A percentile compares a stretch with the other conserved stretches of the same genome.
Conservation (phyloP, 1,140 invertebrate genomes). For the Drosophila watanabei region DNA sequence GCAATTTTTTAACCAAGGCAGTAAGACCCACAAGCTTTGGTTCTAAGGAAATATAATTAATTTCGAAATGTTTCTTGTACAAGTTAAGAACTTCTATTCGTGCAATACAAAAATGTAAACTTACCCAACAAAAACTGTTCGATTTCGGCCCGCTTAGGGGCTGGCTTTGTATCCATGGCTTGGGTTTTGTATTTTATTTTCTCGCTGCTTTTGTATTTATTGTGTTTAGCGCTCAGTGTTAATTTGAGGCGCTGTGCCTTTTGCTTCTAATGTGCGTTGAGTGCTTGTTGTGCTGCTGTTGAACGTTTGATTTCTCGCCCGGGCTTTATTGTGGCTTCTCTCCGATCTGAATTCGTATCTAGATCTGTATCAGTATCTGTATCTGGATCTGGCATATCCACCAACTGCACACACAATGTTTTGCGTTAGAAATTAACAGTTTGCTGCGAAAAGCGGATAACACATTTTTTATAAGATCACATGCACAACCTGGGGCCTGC, state of each 20-base stretch:
- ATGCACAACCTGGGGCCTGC: constrained; percentile 53
- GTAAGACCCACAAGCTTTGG: too few species aligned
- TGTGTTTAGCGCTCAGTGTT: constrained; percentile 47
- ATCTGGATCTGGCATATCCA: constrained; percentile 61
- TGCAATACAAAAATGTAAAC: constrained; percentile 20
- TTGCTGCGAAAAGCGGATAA: constrained; percentile 68
- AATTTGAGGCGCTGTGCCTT: constrained; percentile 59
- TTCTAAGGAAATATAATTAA: background rate
- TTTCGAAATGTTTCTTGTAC: background rate
- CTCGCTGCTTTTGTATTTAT: constrained; percentile 24
- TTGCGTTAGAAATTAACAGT: constrained; percentile 72
- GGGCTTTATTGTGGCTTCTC: constrained; percentile 59
- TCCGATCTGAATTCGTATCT: constrained; percentile 30
- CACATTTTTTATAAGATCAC: constrained; percentile 72
- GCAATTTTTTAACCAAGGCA: too few species aligned
- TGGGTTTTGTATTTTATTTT: constrained; percentile 20
- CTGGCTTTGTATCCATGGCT: constrained; percentile 63
- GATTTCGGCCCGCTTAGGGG: constrained; percentile 65
- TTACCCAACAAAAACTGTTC: constrained; percentile 79
- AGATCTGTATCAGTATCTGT: constrained; percentile 33
- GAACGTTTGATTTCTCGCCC: constrained; percentile 65
- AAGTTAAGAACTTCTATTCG: background rate
- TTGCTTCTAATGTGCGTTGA: constrained; percentile 51
- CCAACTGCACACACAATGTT: constrained; percentile 53
- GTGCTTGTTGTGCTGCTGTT: constrained; percentile 43